Conservation (phyloP, 2,113 vertebrate species). For the Taurulus bubalis region DNA sequence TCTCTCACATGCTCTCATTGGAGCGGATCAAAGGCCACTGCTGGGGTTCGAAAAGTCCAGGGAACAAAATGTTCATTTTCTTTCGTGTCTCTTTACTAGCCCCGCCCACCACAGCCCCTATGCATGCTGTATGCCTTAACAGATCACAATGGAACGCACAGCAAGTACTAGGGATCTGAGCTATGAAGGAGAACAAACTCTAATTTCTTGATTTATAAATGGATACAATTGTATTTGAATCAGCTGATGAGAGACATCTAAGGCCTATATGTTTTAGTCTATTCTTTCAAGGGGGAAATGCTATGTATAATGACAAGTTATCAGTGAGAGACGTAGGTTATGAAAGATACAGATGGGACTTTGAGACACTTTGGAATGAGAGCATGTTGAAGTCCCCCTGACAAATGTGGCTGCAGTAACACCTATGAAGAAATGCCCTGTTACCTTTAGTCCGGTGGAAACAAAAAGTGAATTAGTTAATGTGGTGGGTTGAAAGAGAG, state of each 20-base stretch:
- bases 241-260: not conserved
- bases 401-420: not conserved
- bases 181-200: too few relatives aligned
- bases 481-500: not conserved
- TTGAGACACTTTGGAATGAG: too few relatives aligned
- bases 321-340: not conserved
- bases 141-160: not conserved
- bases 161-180: too few relatives aligned
- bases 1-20: too few relatives aligned
- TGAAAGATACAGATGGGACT: not conserved
- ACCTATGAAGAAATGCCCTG: too few relatives aligned
- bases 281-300: not conserved
- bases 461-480: not conserved
- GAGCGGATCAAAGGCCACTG: not conserved
- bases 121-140: not conserved
- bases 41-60: not conserved
- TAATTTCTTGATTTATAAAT: not conserved
- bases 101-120: conserved; percentile 41
- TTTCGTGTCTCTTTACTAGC: not conserved
- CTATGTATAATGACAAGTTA: too few relatives aligned
- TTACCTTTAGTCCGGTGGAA: too few relatives aligned
- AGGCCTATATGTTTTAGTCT: not conserved
- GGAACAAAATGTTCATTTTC: conserved; percentile 68
- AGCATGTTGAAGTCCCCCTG: too few relatives aligned
- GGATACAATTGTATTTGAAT: not conserved